Evolutionary conservation across 2,113 vertebrate species (phyloP), one percentile per base, ranked within the genome.

Genomic region (Semicossyphus pulcher): DNA sequence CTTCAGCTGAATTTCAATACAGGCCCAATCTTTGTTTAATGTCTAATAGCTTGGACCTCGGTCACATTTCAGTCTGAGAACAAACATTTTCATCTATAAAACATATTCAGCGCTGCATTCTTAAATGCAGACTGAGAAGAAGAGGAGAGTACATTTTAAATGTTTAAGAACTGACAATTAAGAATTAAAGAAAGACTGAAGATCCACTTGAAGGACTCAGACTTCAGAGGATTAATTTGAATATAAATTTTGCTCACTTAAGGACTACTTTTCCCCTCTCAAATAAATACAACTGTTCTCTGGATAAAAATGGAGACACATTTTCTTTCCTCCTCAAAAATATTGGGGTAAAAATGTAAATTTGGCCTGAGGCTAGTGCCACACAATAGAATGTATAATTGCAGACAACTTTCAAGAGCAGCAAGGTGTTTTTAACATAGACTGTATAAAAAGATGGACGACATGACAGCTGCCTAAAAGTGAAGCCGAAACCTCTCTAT

Each of bases 311-410:
- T 18, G 1, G n/a, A 70, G 21, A 41, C 16, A 20, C 25, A 12
- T 26, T 63, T 49, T 45, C 28, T 32, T n/a, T 57, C 29, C 23
- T 64, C 34, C 47, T 45, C 4, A 25, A 39, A 39, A 47, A 49
- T 26, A 16, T 4, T 31, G 25, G 14, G 10, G 34, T 10, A 44
- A 26, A 53, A 26, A 53, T 53, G 12, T 34, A 44, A 72, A 53
- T 56, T 62, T 54, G 29, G 20, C 58, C 48, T 36, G 58, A 54
- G 21, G 47, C 26, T 70, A 42, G 31, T 29, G 54, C 69, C 49
- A 56, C 48, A 47, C 45, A 54, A 29, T 29, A 36, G 14, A 74
- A 18, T n/a, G n/a, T n/a, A n/a, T n/a, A n/a, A n/a, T n/a, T n/a
- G n/a, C n/a, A n/a, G n/a, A n/a, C n/a, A n/a, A n/a, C n/a, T n/a